phyloP scores from a whole-genome alignment of 1,140 invertebrate genomes.

The Bombus superbus region DNA sequence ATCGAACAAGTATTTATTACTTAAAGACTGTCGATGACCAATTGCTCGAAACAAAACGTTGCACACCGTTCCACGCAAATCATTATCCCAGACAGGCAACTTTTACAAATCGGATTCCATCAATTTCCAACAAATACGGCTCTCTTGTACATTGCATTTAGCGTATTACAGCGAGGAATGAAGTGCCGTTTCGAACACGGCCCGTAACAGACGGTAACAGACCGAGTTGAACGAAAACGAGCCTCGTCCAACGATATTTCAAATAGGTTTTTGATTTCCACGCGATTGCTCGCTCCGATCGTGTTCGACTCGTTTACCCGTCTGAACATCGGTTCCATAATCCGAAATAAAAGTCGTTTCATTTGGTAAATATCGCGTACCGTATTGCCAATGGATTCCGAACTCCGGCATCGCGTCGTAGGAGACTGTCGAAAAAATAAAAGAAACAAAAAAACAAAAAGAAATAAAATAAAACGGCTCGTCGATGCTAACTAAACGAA shows the following conservation, averaged over 20 bases:
- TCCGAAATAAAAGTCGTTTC: constrained; percentile 64
- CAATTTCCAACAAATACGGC: constrained; percentile 45
- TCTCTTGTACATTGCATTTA: constrained; percentile 31
- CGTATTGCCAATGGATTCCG: too few species aligned
- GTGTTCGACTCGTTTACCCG: constrained; percentile 22
- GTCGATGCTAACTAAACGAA: too few species aligned
- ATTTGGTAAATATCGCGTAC: constrained; percentile 40
- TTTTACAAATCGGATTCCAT: constrained; percentile 44
- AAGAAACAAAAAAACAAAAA: too few species aligned
- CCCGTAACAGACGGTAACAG: constrained; percentile 23
- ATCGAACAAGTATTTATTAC: constrained; percentile 13
- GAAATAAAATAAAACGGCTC: not conserved
- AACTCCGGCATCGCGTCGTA: too few species aligned
- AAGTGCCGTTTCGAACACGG: constrained; percentile 29
- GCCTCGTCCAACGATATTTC: constrained; percentile 46
- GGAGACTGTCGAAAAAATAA: not conserved
- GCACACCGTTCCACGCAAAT: not conserved
- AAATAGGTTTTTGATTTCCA: constrained; percentile 67
- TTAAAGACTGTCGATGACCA: constrained; percentile 7
- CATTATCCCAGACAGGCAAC: not conserved
- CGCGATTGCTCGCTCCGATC: constrained; percentile 46
- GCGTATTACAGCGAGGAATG: constrained; percentile 36
- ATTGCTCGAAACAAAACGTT: constrained; percentile 18
- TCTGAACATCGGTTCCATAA: constrained; percentile 25
- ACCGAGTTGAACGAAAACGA: constrained; percentile 21